Base-by-base conservation (phyloP, 1,140 invertebrate genomes). In the Danaus melanippus region DNA sequence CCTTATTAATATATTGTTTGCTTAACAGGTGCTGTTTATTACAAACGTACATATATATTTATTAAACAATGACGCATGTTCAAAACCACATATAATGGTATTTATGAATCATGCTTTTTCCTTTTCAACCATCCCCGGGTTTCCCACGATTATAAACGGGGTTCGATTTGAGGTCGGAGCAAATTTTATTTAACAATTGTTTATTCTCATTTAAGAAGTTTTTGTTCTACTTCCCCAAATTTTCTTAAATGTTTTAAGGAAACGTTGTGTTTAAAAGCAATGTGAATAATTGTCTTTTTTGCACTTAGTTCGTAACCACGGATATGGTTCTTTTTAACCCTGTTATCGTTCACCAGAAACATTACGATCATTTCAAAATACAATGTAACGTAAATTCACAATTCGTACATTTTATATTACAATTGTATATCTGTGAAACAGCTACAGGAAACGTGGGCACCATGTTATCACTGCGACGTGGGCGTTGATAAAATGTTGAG, bases 61-160 rank as follows among this genome's bases (percentile, higher is more conserved):
- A 32, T 32, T 32, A 32, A 32, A 32, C 12, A 42, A 67, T 72
- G 69, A 74, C 69, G 71, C 64, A 70, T 64, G 46, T 54, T 52
- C 55, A 55, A 54, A 58, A 51, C 52, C 49, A 44, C 48, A 51
- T 56, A 60, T 62, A 52, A 62, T 58, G 59, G 69, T 62, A 62
- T 60, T 62, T 66, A 63, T 74, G 67, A 74, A 64, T 76, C 69
- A 75, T 58, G 60, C 54, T 73, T 68, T 73, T 69, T 62, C 58
- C 54, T 66, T 67, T 74, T 66, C 46, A 50, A 60, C 50, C 21
- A 57, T 44, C 50, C 46, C 57, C 66, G 71, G 75, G 66, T 74
- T 76, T 76, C 69, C 75, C 73, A 76, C 66, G 67, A 48, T 50
- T 58, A 60, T 68, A 68, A 44, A 40, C 15, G 44, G 56, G 67